A percentile compares a stretch with the other conserved stretches of the same genome.
These are phyloP conservation scores for Hemistola chrysoprasaria DNA, from an alignment of 2,888 invertebrate species.

Conservation along the genomic window DNA sequence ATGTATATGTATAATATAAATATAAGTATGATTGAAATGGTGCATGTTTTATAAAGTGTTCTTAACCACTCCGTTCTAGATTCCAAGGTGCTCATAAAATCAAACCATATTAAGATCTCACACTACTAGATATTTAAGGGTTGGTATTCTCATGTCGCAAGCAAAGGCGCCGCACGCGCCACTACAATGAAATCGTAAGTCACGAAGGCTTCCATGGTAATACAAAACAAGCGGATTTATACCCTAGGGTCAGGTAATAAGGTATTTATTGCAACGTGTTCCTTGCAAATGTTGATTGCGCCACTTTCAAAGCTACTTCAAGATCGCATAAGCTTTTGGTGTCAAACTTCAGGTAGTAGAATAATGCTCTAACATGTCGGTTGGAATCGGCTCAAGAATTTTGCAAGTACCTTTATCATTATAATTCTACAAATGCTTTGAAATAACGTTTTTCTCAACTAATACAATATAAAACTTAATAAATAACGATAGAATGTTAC, in stretches of 20 bases:
- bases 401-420: no score
- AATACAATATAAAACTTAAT: no score
- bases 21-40: no score
- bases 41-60: no score
- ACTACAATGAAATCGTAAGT: slow-evolving; percentile 49
- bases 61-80: no score
- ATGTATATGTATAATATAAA: no score
- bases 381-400: no score
- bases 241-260: slow-evolving; percentile 1
- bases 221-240: slow-evolving; percentile 11
- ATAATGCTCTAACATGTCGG: no score
- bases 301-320: background rate
- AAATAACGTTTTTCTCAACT: no score
- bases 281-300: background rate
- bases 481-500: no score
- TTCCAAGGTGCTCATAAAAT: background rate
- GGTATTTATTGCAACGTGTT: background rate
- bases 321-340: background rate
- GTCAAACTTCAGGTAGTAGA: no score
- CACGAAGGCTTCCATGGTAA: slow-evolving; percentile 40
- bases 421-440: no score
- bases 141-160: slow-evolving; percentile 32
- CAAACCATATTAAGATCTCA: slow-evolving; percentile 8
- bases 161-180: slow-evolving; percentile 40
- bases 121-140: slow-evolving; percentile 18